A percentile compares a stretch with the other conserved stretches of the same genome.
Conservation (phyloP, 2,797 vertebrate genomes). For the Bryconaethiops microstoma region DNA sequence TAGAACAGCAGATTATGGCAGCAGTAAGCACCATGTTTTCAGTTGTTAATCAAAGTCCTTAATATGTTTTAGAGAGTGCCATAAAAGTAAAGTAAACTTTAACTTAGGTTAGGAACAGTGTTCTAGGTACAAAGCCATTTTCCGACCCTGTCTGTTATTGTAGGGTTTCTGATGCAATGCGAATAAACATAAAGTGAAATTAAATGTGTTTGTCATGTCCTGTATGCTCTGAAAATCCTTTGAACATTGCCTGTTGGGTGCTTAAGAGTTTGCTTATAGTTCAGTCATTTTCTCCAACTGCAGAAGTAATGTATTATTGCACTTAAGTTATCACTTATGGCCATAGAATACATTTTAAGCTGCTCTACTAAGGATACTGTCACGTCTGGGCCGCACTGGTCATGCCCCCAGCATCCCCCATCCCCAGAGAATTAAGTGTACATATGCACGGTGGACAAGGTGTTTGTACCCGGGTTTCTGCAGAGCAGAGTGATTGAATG, state of each 20-base stretch:
- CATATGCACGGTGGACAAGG: no score
- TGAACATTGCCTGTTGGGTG: neutral
- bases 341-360: neutral
- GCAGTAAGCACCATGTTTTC: no score
- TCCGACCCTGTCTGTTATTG: neutral
- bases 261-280: neutral
- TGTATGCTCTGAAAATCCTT: neutral
- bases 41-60: no score
- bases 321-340: neutral
- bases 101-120: neutral
- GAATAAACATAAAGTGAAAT: neutral
- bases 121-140: neutral
- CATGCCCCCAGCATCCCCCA: no score
- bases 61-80: no score
- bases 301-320: neutral
- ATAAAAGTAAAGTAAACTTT: neutral
- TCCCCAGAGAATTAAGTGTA: no score
- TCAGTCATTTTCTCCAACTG: neutral
- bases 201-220: neutral
- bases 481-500: no score
- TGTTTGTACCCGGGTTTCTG: no score
- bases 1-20: no score
- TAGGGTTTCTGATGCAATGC: neutral
- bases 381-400: no score
- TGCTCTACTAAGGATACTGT: no score